A percentile compares a stretch with the other conserved stretches of the same genome.
These are phyloP conservation scores for Chironomus tentans DNA, from an alignment of 2,888 invertebrate species.

Conservation along the genomic window DNA sequence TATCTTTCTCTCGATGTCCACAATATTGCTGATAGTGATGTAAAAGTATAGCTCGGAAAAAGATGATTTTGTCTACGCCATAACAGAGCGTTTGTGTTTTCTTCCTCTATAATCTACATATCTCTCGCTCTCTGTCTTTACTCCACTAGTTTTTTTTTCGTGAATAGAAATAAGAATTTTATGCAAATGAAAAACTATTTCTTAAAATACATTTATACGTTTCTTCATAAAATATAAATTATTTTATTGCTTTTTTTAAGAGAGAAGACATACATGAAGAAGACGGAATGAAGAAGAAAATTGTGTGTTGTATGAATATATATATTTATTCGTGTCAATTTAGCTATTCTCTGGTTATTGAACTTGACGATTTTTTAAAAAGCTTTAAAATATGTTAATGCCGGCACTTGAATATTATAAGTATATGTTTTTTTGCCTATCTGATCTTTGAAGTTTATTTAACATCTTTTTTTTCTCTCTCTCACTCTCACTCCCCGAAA, in stretches of 20 bases:
- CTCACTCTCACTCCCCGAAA: not conserved
- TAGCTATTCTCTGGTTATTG: conserved; percentile 23
- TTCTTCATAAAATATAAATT: conserved; percentile 20
- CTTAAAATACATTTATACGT: conserved; percentile 9
- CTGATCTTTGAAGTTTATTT: not conserved
- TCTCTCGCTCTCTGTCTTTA: not conserved
- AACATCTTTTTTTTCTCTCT: not conserved
- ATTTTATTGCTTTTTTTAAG: conserved; percentile 7
- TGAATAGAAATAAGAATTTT: conserved; percentile 25
- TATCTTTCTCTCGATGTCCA: too few species aligned
- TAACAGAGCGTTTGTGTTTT: not conserved
- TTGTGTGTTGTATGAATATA: not conserved
- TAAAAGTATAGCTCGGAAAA: too few species aligned
- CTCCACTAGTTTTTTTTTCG: not conserved
- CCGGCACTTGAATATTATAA: not conserved
- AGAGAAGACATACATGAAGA: not conserved
- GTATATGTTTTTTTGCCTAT: not conserved
- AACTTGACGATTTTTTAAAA: not conserved
- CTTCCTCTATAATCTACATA: not conserved
- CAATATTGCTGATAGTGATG: too few species aligned
- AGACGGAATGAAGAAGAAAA: too few species aligned
- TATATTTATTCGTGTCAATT: conserved; percentile 26
- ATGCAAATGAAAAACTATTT: conserved; percentile 11
- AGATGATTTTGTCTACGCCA: too few species aligned
- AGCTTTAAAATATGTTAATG: conserved; percentile 16